Conservation (phyloP, 1,140 invertebrate species). For the Globodera ellingtonae region DNA sequence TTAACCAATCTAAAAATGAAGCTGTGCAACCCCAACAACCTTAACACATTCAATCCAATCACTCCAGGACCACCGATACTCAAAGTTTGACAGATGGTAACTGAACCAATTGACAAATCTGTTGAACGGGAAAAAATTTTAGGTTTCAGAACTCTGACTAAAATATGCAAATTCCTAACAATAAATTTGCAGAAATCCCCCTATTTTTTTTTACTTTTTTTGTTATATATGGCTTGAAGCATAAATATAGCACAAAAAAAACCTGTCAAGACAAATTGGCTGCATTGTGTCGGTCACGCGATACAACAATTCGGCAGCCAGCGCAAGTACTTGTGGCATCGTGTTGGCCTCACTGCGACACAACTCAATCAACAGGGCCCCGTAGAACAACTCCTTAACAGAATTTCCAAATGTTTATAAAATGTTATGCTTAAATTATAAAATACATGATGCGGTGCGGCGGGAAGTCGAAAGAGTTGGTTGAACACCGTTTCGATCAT, state of each 20-base stretch:
- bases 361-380: constrained; percentile 90
- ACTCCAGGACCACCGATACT: constrained; percentile 96
- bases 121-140: constrained; percentile 17
- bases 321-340: constrained; percentile 93
- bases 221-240: no score
- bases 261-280: constrained; percentile 89
- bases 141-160: no score
- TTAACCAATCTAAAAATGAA: not conserved
- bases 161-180: no score
- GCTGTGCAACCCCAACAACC: constrained; percentile 32
- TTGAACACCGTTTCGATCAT: constrained; percentile 78
- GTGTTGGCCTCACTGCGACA: constrained; percentile 94
- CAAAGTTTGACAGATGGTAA: constrained; percentile 98
- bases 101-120: constrained; percentile 94
- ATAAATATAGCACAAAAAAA: not conserved
- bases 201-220: no score
- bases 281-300: constrained; percentile 95
- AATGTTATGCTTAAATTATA: not conserved
- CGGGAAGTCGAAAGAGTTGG: constrained; percentile 86
- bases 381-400: constrained; percentile 84
- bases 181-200: no score
- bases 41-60: constrained; percentile 68
- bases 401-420: not conserved
- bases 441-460: constrained; percentile 73
- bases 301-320: constrained; percentile 95